Evolutionary conservation across 2,797 vertebrate species (phyloP).

Genomic region (Champsocephalus esox): DNA sequence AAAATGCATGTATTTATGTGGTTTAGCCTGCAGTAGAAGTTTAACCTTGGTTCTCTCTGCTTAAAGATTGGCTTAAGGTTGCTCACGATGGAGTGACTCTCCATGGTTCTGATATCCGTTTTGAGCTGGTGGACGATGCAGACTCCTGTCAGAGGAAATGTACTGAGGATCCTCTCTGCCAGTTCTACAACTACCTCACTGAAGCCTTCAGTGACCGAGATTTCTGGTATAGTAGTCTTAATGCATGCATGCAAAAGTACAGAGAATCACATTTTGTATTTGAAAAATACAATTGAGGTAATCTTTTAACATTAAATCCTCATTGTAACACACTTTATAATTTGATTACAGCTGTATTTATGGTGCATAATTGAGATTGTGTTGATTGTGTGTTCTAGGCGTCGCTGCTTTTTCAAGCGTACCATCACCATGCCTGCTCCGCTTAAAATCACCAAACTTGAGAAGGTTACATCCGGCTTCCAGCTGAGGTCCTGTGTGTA

Average conservation of each 20-base stretch:
- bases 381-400: conserved; percentile 49
- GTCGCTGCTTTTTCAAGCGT: conserved; percentile 70
- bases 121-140: conserved; percentile 22
- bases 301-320: background rate
- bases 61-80: conserved; percentile 60
- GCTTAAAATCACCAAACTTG: conserved; percentile 31
- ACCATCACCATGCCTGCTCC: conserved; percentile 68
- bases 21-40: background rate
- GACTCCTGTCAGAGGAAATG: conserved; percentile 62
- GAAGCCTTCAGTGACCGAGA: fast-evolving
- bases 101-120: conserved; percentile 21
- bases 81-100: conserved; percentile 50
- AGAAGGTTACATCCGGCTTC: conserved; percentile 69
- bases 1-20: background rate
- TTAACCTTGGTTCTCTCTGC: conserved; percentile 18
- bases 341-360: background rate
- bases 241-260: no score
- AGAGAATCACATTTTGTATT: no score
- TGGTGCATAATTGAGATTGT: background rate
- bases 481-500: conserved; percentile 34
- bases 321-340: background rate
- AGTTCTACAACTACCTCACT: conserved; percentile 67
- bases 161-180: conserved; percentile 60
- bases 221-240: background rate
- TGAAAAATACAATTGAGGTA: no score